A percentile compares a stretch with the other conserved stretches of the same genome.
These are phyloP conservation scores for Pyrgus malvae DNA, from an alignment of 2,888 invertebrate species.

Conservation along the genomic window DNA sequence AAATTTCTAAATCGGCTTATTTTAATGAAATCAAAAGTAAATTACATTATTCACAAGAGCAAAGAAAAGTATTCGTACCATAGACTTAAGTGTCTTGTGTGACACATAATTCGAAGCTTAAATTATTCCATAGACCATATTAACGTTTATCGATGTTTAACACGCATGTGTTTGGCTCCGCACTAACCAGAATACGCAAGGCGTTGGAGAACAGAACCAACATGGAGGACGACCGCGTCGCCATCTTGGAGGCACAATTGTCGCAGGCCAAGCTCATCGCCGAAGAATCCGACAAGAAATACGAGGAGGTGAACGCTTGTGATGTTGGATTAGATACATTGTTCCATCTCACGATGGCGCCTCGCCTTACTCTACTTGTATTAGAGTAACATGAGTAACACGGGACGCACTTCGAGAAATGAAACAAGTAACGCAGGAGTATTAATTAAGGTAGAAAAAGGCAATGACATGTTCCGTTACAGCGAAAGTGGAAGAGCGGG, in stretches of 20 bases:
- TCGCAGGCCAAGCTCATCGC: slow-evolving; percentile 99
- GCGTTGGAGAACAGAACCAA: slow-evolving; percentile 99
- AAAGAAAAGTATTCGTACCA: slow-evolving; percentile 1
- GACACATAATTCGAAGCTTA: slow-evolving; percentile 19
- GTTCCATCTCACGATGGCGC: slow-evolving; percentile 17
- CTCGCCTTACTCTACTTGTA: background rate
- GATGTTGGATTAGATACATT: slow-evolving; percentile 21
- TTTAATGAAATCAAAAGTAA: too few species aligned
- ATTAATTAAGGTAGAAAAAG: background rate
- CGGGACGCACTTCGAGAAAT: background rate
- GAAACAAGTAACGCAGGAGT: background rate
- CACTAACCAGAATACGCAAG: slow-evolving; percentile 94
- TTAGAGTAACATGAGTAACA: background rate
- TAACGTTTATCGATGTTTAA: slow-evolving; percentile 66
- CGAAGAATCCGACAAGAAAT: slow-evolving; percentile 99
- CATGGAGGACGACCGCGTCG: slow-evolving; percentile 99
- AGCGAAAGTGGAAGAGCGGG: too few species aligned
- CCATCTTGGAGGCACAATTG: slow-evolving; percentile 98
- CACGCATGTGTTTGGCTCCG: slow-evolving; percentile 80
- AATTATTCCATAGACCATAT: slow-evolving; percentile 33
- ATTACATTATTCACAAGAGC: background rate
- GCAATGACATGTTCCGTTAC: background rate
- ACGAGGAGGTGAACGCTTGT: slow-evolving; percentile 95
- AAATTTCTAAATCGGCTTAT: too few species aligned
- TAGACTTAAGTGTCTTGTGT: slow-evolving; percentile 16